A percentile compares a stretch with the other conserved stretches of the same genome.
Conservation (phyloP, 53 echinoderm and acorn worm species). For the Luidia sarsii region DNA sequence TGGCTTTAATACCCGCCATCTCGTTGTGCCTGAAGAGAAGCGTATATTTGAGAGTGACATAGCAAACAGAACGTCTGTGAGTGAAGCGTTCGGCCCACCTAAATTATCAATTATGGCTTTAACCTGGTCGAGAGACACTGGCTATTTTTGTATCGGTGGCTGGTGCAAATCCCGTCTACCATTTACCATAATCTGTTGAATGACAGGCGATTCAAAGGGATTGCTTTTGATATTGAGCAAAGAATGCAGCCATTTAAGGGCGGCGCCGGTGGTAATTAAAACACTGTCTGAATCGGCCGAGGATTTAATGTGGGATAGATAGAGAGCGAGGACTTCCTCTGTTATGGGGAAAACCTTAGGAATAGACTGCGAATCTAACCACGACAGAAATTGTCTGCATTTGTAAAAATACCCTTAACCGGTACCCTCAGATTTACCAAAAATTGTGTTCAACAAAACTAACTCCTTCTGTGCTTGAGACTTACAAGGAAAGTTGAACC, state of each 20-base stretch:
- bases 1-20: too few relatives aligned
- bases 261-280: neutral
- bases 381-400: neutral
- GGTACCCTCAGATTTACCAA: constrained; percentile 12
- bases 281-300: neutral
- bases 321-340: neutral
- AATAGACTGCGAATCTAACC: constrained; percentile 2
- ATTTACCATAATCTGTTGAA: neutral
- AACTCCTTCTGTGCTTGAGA: neutral
- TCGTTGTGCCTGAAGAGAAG: neutral
- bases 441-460: neutral
- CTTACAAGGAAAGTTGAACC: neutral
- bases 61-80: neutral
- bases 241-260: neutral
- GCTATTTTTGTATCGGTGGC: neutral
- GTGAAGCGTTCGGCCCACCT: neutral
- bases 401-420: neutral
- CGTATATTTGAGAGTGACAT: too few relatives aligned
- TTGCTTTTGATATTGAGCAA: neutral
- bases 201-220: neutral
- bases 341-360: neutral
- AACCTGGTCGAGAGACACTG: neutral
- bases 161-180: neutral
- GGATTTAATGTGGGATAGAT: neutral
- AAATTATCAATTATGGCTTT: neutral